phyloP scores from a whole-genome alignment of 1,140 invertebrate genomes.

The Amphibalanus amphitrite region DNA sequence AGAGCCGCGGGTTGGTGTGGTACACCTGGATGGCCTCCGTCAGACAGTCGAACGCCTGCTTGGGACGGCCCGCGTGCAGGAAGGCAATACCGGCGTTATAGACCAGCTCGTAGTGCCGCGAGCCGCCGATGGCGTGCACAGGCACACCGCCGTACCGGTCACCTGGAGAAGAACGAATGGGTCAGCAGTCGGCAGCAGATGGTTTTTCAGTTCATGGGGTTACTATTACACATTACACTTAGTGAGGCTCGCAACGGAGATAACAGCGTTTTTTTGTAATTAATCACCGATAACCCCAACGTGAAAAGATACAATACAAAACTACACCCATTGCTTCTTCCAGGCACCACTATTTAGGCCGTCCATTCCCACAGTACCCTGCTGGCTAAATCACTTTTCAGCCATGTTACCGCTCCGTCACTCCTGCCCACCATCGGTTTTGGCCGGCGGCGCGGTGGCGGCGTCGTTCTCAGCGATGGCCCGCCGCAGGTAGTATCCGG shows the following conservation, averaged over 20 bases:
- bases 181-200: too few species aligned
- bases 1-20: constrained; percentile 71
- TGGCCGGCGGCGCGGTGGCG: constrained; percentile 20
- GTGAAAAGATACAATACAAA: too few species aligned
- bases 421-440: not conserved
- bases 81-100: constrained; percentile 81
- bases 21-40: constrained; percentile 69
- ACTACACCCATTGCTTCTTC: too few species aligned
- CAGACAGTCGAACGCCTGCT: constrained; percentile 77
- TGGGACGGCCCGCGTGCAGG: constrained; percentile 56
- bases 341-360: too few species aligned
- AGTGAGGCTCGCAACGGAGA: too few species aligned
- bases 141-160: constrained; percentile 32
- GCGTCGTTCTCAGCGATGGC: constrained; percentile 55
- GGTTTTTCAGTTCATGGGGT: too few species aligned
- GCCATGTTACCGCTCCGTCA: constrained; percentile 7
- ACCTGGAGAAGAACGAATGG: constrained; percentile 17
- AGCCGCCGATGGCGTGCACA: constrained; percentile 38
- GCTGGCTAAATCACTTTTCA: constrained; percentile 9
- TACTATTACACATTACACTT: too few species aligned
- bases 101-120: constrained; percentile 58
- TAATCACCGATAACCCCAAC: too few species aligned
- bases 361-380: constrained; percentile 7
- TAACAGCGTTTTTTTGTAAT: too few species aligned
- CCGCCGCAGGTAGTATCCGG: constrained; percentile 64